phyloP scores from a whole-genome alignment of 2,797 vertebrate genomes.

The Pseudotriccus pelzelni region DNA sequence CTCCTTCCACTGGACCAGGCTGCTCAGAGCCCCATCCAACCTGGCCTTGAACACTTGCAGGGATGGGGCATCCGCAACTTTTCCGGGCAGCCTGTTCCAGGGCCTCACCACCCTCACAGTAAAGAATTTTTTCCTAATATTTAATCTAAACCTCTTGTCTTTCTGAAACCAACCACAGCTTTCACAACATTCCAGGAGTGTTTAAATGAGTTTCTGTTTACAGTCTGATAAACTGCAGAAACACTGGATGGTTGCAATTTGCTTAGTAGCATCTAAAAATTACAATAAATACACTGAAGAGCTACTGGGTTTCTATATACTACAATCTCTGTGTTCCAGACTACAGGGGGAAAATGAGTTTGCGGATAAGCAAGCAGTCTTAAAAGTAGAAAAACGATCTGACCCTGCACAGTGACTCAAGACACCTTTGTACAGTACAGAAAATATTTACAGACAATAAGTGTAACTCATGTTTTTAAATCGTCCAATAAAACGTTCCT shows the following conservation, averaged over 20 bases:
- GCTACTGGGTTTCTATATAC: background rate
- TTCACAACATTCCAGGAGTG: background rate
- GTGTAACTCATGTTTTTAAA: background rate
- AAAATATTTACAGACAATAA: background rate
- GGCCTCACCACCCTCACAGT: background rate
- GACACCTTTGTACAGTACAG: background rate
- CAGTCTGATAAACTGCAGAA: background rate
- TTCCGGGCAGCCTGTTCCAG: background rate
- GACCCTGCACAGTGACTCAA: background rate
- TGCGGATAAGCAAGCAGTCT: background rate
- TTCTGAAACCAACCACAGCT: background rate
- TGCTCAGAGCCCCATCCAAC: background rate
- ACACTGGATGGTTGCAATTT: background rate
- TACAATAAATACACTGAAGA: background rate
- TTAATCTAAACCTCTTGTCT: background rate
- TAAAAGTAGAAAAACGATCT: background rate
- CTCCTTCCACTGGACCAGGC: background rate
- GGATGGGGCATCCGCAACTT: rapidly evolving
- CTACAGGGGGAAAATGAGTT: background rate
- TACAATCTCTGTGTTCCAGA: background rate
- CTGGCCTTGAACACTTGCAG: background rate
- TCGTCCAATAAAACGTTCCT: background rate
- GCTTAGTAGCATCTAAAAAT: background rate
- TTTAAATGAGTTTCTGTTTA: background rate
- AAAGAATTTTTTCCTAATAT: background rate